Evolutionary conservation across 1,140 invertebrate genomes (phyloP), one percentile per base, ranked within the genome.

Genomic region (Parasteatoda tepidariorum): DNA sequence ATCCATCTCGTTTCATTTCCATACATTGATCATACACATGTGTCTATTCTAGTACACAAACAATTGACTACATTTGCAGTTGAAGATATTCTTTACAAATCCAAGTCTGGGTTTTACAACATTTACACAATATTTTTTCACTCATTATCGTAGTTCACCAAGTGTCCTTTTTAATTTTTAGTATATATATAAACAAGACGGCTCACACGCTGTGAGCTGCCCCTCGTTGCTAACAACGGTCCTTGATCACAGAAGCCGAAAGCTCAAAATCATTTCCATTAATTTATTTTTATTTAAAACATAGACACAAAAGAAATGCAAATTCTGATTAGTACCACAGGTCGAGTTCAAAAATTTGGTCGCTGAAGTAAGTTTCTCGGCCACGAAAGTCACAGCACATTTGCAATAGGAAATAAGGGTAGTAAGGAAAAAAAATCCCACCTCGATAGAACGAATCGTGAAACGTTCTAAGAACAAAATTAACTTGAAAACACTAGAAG

Each of bases 171-270:
- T n/a, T n/a, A n/a, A n/a, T n/a, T n/a, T n/a, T n/a, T n/a, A n/a
- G n/a, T n/a, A n/a, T n/a, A n/a, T n/a, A n/a, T 48, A 48, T 48
- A 48, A 48, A 48, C 38, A 48, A n/a, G 38, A 48, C 38, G 18
- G 18, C 18, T 48, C 38, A 48, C 38, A 48, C 38, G 38, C 38
- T 48, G 38, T 48, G 38, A 48, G 18, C 38, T 9, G 38, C 18
- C n/a, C 9, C 38, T 61, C 22, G 59, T 26, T 61, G 59, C 13
- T 26, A 7, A 9, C 22, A 61, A 61, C 28, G 59, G 30, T 57
- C 26, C 70, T 74, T 57, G 55, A 75, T 75, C 71, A 75, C 71
- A 75, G 54, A 75, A 75, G 31, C 59, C 41, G 22, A 75, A 48
- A 75, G 71, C 71, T 75, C 71, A 41, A 30, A 61, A 28, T 57